phyloP scores from a whole-genome alignment of 1,140 invertebrate genomes.

The Apis florea region DNA sequence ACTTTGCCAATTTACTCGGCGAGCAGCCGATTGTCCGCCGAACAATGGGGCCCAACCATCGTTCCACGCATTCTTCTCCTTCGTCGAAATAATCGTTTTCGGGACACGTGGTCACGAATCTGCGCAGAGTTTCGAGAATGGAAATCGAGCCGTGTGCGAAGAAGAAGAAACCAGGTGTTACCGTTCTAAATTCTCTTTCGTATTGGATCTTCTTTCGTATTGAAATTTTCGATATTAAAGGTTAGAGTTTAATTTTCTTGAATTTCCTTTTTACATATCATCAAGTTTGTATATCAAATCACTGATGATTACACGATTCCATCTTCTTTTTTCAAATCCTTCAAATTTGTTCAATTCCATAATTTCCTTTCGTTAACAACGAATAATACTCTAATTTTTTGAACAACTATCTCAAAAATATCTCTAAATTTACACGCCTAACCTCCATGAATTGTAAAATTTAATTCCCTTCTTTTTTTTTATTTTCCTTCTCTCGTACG shows the following conservation, averaged over 20 bases:
- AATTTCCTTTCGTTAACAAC: too few species aligned
- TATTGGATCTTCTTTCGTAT: too few species aligned
- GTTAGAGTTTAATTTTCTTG: too few species aligned
- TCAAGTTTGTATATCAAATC: too few species aligned
- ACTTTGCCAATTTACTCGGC: slow-evolving; percentile 52
- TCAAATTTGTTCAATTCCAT: too few species aligned
- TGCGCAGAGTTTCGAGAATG: slow-evolving; percentile 18
- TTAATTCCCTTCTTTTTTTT: neutral
- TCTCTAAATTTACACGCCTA: neutral
- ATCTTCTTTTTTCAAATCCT: too few species aligned
- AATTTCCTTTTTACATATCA: too few species aligned
- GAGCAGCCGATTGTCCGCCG: neutral
- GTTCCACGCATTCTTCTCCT: slow-evolving; percentile 10
- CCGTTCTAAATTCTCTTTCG: too few species aligned
- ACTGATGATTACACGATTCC: too few species aligned
- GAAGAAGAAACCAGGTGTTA: neutral
- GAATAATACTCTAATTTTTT: too few species aligned
- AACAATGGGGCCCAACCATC: slow-evolving; percentile 45
- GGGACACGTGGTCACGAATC: slow-evolving; percentile 41
- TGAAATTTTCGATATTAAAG: too few species aligned
- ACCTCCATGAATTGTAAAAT: neutral
- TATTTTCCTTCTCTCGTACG: too few species aligned
- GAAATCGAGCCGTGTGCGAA: slow-evolving; percentile 10
- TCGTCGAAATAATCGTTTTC: slow-evolving; percentile 15
- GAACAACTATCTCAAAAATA: neutral